A percentile compares a stretch with the other conserved stretches of the same genome.
phyloP scores from a whole-genome alignment of 1,140 invertebrate species.

The Pseudomyrmex cubaensis region DNA sequence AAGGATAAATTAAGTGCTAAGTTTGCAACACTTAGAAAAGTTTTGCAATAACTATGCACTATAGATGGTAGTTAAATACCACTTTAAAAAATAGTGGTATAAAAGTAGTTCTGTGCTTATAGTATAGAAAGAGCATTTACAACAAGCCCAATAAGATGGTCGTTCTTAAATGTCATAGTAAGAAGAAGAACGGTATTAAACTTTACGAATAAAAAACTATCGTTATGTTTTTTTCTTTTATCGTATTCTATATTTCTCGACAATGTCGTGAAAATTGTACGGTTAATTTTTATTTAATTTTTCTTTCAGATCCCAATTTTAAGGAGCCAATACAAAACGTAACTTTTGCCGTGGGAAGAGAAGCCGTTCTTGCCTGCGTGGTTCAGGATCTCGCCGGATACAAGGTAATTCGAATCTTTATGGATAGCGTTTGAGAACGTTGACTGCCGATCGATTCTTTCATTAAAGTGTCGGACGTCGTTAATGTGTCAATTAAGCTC shows the following conservation, averaged over 20 bases:
- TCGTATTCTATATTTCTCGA: background rate
- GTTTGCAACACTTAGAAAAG: too few relatives aligned
- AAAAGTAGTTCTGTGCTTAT: too few relatives aligned
- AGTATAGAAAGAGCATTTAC: too few relatives aligned
- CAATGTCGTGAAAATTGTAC: background rate
- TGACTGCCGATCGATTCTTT: slow-evolving; percentile 11
- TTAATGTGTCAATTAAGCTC: slow-evolving; percentile 2
- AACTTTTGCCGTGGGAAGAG: slow-evolving; percentile 92
- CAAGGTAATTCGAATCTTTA: slow-evolving; percentile 88
- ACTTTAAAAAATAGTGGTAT: too few relatives aligned
- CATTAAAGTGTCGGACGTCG: background rate
- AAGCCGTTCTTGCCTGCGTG: slow-evolving; percentile 93
- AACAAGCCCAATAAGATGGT: too few relatives aligned
- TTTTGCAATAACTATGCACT: background rate
- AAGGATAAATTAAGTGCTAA: too few relatives aligned
- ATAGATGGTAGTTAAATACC: background rate
- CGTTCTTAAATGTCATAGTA: too few relatives aligned
- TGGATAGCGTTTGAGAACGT: background rate
- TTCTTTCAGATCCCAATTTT: slow-evolving; percentile 92
- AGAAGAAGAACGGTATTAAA: too few relatives aligned
- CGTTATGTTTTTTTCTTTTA: background rate
- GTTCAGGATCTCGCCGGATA: slow-evolving; percentile 93
- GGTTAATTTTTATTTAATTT: slow-evolving; percentile 10
- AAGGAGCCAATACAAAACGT: slow-evolving; percentile 93
- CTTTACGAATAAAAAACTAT: too few relatives aligned